phyloP scores from a whole-genome alignment of 2,113 vertebrate genomes.

The Phylloscopus whistleri region DNA sequence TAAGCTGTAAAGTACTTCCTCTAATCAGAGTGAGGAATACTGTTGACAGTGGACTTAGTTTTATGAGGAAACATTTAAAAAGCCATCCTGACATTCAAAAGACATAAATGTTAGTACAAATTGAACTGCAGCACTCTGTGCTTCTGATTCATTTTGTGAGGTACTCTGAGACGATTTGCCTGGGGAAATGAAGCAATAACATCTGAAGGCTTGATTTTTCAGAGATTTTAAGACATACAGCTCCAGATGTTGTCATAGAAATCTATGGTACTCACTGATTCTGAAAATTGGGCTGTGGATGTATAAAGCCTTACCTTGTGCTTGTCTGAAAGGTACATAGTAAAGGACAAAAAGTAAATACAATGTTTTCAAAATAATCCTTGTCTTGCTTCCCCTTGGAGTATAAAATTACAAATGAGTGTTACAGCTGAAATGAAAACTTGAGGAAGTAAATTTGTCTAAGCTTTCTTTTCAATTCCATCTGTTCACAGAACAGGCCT shows the following conservation, averaged over 20 bases:
- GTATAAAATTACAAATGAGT: background rate
- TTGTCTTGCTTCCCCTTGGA: background rate
- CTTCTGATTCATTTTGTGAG: constrained; percentile 41
- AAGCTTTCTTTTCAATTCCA: background rate
- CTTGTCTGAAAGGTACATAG: background rate
- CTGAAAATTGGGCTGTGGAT: background rate
- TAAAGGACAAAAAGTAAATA: background rate
- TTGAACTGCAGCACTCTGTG: background rate
- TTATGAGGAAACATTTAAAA: constrained; percentile 51
- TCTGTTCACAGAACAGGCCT: background rate
- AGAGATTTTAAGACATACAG: background rate
- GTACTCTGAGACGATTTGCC: constrained; percentile 24
- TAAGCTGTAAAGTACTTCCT: constrained; percentile 6
- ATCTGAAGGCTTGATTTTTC: constrained; percentile 34
- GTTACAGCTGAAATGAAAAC: background rate
- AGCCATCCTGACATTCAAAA: constrained; percentile 45
- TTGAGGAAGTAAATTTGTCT: background rate
- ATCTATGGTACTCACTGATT: background rate
- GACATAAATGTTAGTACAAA: constrained; percentile 54
- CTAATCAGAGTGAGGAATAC: constrained; percentile 17
- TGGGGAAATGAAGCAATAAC: constrained; percentile 46
- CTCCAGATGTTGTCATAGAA: constrained; percentile 29
- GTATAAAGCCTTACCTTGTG: background rate
- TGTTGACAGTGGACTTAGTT: constrained; percentile 54
- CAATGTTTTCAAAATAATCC: background rate